Percentiles rank a stretch among this genome's conserved stretches.
phyloP scores from a whole-genome alignment of 2,113 vertebrate species.

The Rhinolophus ferrumequinum region DNA sequence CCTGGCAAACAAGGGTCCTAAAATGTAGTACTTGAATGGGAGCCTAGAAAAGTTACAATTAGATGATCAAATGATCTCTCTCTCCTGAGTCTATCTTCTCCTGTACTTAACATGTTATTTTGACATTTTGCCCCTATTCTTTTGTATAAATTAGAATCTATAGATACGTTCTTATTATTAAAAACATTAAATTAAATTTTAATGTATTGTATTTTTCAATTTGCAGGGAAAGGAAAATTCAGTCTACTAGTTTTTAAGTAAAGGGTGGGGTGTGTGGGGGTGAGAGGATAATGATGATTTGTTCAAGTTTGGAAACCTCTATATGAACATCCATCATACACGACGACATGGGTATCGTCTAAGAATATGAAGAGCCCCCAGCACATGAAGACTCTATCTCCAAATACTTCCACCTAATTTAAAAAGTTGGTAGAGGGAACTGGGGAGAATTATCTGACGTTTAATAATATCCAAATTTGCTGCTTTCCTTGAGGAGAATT shows the following conservation, averaged over 20 bases:
- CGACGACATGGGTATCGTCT: not conserved
- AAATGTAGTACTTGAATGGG: fast-evolving
- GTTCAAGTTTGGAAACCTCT: not conserved
- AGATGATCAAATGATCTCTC: not conserved
- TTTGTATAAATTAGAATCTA: not conserved
- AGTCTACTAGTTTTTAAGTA: not conserved
- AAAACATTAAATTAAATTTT: no score
- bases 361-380: not conserved
- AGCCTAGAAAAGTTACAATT: not conserved
- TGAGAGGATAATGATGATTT: not conserved
- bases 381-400: not conserved
- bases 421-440: not conserved
- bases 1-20: not conserved
- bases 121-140: not conserved
- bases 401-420: not conserved
- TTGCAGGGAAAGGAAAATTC: conserved; percentile 2
- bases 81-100: not conserved
- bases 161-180: not conserved
- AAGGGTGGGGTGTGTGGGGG: fast-evolving
- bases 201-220: not conserved
- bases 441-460: not conserved
- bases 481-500: not conserved
- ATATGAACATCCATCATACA: not conserved
- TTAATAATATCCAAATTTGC: not conserved
- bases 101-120: not conserved